phyloP scores from a whole-genome alignment of 2,113 vertebrate genomes.

The Recurvirostra avosetta region DNA sequence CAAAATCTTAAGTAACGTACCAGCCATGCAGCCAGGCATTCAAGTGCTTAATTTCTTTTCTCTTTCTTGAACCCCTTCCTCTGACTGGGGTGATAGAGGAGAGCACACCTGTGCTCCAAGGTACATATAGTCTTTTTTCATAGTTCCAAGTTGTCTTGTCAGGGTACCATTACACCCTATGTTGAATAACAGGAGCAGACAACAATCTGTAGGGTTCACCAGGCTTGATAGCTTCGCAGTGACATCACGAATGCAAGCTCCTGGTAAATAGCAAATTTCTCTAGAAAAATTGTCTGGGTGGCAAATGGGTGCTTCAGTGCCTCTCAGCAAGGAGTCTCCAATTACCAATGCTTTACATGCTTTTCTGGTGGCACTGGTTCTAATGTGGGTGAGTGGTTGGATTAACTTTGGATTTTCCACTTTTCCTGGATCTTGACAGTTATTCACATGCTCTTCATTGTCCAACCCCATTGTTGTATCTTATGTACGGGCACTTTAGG shows the following conservation, averaged over 20 bases:
- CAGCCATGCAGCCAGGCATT: not conserved
- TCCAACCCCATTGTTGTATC: not conserved
- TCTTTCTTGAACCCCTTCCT: not conserved
- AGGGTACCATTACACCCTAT: not conserved
- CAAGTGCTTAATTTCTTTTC: not conserved
- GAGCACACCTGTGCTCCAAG: not conserved
- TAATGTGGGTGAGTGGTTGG: rapidly evolving
- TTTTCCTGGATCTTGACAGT: not conserved
- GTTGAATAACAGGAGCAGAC: not conserved
- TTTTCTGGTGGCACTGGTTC: not conserved
- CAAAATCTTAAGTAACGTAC: not conserved
- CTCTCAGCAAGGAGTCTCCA: not conserved
- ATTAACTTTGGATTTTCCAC: not conserved
- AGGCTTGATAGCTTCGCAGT: not conserved
- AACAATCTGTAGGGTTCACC: not conserved
- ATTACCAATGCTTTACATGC: not conserved
- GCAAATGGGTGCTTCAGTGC: not conserved
- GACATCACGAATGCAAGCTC: not conserved
- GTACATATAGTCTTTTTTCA: not conserved
- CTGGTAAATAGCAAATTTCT: not conserved
- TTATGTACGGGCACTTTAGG: not conserved
- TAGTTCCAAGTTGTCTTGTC: not conserved
- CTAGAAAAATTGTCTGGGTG: not conserved
- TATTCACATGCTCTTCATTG: not conserved
- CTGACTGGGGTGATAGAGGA: not conserved